phyloP scores from a whole-genome alignment of 2,797 vertebrate species.

The Coccyzus lansbergi region DNA sequence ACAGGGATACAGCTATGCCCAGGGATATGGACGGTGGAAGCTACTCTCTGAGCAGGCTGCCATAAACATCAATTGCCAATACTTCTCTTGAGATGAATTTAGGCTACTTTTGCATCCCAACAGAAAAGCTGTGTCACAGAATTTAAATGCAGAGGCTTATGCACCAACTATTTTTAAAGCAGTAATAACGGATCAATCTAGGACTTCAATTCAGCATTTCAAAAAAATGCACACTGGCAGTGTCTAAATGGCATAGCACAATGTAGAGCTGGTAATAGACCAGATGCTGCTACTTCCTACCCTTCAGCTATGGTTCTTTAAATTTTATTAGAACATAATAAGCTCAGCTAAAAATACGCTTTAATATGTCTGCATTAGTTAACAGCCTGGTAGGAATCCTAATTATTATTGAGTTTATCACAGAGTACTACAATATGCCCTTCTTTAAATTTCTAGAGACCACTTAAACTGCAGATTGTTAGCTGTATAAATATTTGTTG shows the following conservation, averaged over 20 bases:
- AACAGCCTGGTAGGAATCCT: conserved; percentile 73
- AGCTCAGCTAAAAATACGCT: conserved; percentile 66
- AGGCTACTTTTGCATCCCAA: background rate
- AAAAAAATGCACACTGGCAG: background rate
- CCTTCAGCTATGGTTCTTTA: conserved; percentile 68
- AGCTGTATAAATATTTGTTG: conserved; percentile 71
- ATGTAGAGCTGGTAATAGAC: conserved; percentile 26
- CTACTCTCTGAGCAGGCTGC: background rate
- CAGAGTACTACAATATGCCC: conserved; percentile 20
- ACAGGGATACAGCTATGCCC: background rate
- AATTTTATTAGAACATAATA: conserved; percentile 73
- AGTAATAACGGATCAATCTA: background rate
- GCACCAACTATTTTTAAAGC: background rate
- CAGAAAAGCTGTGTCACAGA: background rate
- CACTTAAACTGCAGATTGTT: conserved; percentile 67
- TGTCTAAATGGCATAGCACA: conserved; percentile 35
- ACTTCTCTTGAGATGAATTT: background rate
- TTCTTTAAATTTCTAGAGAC: conserved; percentile 69
- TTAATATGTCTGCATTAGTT: conserved; percentile 73
- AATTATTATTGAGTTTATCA: conserved; percentile 73
- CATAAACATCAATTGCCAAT: background rate
- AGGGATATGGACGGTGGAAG: fast-evolving
- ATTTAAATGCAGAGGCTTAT: background rate
- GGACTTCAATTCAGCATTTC: background rate
- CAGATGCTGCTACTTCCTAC: conserved; percentile 56